These are phyloP conservation scores for Thermophis baileyi DNA, from an alignment of 2,113 vertebrate genomes.

Conservation along the genomic window DNA sequence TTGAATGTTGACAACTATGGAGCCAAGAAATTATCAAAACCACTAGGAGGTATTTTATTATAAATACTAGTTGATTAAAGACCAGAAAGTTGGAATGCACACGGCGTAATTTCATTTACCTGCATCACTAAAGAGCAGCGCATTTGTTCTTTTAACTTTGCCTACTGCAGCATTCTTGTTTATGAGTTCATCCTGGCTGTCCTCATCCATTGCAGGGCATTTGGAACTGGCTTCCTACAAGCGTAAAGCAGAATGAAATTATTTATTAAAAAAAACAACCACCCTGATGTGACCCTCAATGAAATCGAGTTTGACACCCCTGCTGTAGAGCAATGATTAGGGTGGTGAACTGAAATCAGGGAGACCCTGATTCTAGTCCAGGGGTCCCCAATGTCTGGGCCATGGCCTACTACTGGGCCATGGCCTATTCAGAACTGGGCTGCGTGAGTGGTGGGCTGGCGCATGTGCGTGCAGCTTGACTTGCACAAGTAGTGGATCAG, in stretches of 20 bases:
- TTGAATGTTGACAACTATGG: background rate
- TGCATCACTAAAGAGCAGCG: constrained; percentile 66
- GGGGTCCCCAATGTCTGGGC: background rate
- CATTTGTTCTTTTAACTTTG: constrained; percentile 67
- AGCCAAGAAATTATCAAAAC: background rate
- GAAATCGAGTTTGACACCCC: no score
- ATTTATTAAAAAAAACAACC: no score
- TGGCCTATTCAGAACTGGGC: background rate
- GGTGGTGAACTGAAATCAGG: background rate
- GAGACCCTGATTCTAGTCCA: background rate
- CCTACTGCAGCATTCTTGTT: constrained; percentile 69
- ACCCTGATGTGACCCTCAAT: no score
- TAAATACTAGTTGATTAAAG: rapidly evolving
- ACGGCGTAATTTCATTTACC: constrained; percentile 61
- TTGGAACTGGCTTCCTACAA: constrained; percentile 53
- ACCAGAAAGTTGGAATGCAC: background rate
- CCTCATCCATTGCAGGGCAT: constrained; percentile 90
- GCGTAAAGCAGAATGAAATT: background rate
- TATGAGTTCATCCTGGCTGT: constrained; percentile 87
- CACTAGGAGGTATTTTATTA: background rate
- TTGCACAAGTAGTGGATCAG: background rate
- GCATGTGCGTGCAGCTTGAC: background rate
- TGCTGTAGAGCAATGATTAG: background rate
- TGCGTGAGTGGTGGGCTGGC: background rate
- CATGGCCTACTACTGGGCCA: no score